Evolutionary conservation across 2,797 vertebrate species (phyloP).

Genomic region (Tiaroga cobitis): DNA sequence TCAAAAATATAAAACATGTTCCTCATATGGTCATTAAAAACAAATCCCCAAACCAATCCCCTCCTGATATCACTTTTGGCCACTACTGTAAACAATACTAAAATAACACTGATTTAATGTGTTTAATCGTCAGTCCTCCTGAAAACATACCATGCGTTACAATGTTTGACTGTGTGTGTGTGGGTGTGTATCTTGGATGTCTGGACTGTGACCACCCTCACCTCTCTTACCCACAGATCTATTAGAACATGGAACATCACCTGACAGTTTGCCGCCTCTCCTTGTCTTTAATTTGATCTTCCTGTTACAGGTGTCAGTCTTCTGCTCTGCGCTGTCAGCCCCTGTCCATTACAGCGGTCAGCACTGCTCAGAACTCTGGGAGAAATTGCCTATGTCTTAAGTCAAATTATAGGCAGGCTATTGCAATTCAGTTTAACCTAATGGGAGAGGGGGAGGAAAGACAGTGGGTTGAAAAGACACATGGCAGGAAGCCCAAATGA

Average conservation of each 20-base stretch:
- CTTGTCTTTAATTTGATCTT: constrained; percentile 81
- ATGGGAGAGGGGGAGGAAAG: background rate
- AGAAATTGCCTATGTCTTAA: constrained; percentile 81
- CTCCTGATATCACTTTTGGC: background rate
- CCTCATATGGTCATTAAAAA: background rate
- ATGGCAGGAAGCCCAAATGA: constrained; percentile 25
- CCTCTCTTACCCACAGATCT: constrained; percentile 38
- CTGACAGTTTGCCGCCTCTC: constrained; percentile 72
- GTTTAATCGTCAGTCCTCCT: background rate
- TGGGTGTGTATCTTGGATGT: constrained; percentile 5
- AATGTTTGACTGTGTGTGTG: constrained; percentile 17
- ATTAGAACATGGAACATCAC: constrained; percentile 53
- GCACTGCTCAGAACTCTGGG: constrained; percentile 67
- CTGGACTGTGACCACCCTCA: constrained; percentile 32
- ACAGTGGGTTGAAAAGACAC: constrained; percentile 1
- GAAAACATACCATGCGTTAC: background rate
- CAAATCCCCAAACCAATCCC: background rate
- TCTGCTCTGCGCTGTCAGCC: constrained; percentile 64
- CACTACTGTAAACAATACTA: background rate
- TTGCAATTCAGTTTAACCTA: constrained; percentile 69
- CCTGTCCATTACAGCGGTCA: constrained; percentile 73
- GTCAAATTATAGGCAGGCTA: constrained; percentile 77
- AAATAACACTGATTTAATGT: background rate
- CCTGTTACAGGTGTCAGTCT: constrained; percentile 80
- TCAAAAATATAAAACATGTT: background rate